Percentiles rank a stretch among this genome's conserved stretches.
phyloP scores from a whole-genome alignment of 2,888 invertebrate genomes.

The Synanthedon tipuliformis region DNA sequence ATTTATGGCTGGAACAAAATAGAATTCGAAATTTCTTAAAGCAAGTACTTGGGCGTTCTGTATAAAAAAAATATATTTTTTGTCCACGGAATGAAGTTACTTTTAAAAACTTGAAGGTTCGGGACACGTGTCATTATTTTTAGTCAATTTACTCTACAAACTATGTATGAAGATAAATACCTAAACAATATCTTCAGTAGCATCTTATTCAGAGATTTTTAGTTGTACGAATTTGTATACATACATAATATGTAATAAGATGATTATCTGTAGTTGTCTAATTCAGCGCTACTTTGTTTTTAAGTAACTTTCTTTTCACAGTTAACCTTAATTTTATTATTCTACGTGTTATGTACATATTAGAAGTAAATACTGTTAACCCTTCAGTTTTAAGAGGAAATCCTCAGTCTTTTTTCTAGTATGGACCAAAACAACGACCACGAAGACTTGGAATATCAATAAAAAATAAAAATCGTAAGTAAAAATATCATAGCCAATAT shows the following conservation, averaged over 20 bases:
- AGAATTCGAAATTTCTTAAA: too few relatives aligned
- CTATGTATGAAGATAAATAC: slow-evolving; percentile 31
- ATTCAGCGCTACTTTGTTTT: slow-evolving; percentile 2
- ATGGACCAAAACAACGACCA: slow-evolving; percentile 13
- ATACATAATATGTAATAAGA: slow-evolving; percentile 9
- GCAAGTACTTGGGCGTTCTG: too few relatives aligned
- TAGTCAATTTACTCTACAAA: slow-evolving; percentile 60
- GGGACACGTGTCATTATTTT: slow-evolving; percentile 37
- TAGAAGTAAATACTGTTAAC: slow-evolving; percentile 43
- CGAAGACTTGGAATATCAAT: slow-evolving; percentile 6
- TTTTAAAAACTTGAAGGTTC: slow-evolving; percentile 7
- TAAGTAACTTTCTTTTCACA: slow-evolving; percentile 2
- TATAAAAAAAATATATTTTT: too few relatives aligned
- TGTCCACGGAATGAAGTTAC: too few relatives aligned
- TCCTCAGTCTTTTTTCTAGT: slow-evolving; percentile 3
- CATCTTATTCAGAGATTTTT: slow-evolving; percentile 23
- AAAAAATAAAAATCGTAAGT: too few relatives aligned
- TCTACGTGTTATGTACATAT: slow-evolving; percentile 54
- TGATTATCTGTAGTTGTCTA: slow-evolving; percentile 5
- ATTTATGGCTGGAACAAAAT: too few relatives aligned
- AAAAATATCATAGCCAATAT: neutral
- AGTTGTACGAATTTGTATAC: slow-evolving; percentile 18
- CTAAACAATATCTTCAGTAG: slow-evolving; percentile 17
- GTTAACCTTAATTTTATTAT: slow-evolving; percentile 17
- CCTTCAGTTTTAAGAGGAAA: slow-evolving; percentile 2